A percentile compares a stretch with the other conserved stretches of the same genome.
Evolutionary conservation across 2,113 vertebrate genomes (phyloP).

Genomic region (Telmatochromis bifrenatus): DNA sequence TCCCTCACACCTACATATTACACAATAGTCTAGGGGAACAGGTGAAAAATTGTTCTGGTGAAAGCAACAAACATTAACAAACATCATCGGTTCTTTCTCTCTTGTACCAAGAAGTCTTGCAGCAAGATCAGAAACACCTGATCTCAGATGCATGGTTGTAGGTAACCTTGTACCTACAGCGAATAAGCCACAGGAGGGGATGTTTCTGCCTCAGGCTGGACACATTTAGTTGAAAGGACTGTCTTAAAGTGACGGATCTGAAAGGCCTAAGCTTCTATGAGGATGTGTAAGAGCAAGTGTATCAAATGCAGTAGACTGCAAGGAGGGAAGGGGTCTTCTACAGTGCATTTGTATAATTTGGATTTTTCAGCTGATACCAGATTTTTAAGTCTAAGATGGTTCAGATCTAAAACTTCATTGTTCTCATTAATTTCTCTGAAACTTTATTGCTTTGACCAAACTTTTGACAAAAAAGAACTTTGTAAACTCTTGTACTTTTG

Average conservation of each 20-base stretch:
- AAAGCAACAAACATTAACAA: neutral
- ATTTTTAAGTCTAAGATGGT: neutral
- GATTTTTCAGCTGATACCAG: neutral
- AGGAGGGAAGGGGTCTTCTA: neutral
- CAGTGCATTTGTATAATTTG: neutral
- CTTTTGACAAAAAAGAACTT: neutral
- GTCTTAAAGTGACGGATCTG: slow-evolving; percentile 33
- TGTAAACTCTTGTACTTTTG: neutral
- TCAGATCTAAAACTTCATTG: neutral
- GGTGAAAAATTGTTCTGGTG: neutral
- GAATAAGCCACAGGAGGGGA: slow-evolving; percentile 19
- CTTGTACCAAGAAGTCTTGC: neutral
- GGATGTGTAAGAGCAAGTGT: neutral
- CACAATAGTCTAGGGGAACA: neutral
- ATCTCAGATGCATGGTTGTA: neutral
- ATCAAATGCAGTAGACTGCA: neutral
- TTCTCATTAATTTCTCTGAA: neutral
- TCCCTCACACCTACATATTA: neutral
- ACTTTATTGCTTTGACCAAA: neutral
- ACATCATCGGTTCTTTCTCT: neutral
- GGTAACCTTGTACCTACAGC: slow-evolving; percentile 27
- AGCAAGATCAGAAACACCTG: neutral
- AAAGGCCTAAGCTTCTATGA: neutral
- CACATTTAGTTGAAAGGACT: slow-evolving; percentile 26
- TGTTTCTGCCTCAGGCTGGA: slow-evolving; percentile 46